A percentile compares a stretch with the other conserved stretches of the same genome.
Evolutionary conservation across 2,113 vertebrate species (phyloP).

Genomic region (Tretioscincus oriximinensis): DNA sequence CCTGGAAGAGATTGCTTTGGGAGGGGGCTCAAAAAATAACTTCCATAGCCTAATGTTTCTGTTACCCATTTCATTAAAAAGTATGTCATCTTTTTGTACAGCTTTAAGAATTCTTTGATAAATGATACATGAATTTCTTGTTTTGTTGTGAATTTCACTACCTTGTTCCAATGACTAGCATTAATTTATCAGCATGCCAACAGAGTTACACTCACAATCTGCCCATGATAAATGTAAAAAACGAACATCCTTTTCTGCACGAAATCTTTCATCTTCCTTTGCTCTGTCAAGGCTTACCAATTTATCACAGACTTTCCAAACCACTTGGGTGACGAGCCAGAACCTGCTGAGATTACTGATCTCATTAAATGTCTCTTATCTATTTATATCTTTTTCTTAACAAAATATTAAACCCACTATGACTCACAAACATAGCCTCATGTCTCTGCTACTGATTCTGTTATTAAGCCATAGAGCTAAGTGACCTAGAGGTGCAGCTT

Average conservation of each 20-base stretch:
- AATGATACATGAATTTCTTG: slow-evolving; percentile 3
- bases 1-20: slow-evolving; percentile 15
- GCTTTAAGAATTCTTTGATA: slow-evolving; percentile 7
- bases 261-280: background rate
- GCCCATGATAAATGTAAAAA: slow-evolving; percentile 13
- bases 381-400: slow-evolving; percentile 3
- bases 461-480: background rate
- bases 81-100: background rate
- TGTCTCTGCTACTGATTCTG: background rate
- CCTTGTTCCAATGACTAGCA: slow-evolving; percentile 9
- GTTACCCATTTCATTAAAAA: background rate
- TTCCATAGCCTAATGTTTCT: slow-evolving; percentile 30
- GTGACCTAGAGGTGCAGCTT: background rate
- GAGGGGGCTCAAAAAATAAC: background rate
- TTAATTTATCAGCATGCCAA: slow-evolving; percentile 6
- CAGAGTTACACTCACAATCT: slow-evolving; percentile 4
- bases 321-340: background rate
- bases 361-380: slow-evolving; percentile 6
- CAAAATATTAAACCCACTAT: background rate
- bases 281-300: background rate
- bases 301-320: background rate
- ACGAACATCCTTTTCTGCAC: background rate
- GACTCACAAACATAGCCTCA: background rate
- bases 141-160: slow-evolving; percentile 19
- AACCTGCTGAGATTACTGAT: background rate